Conservation (phyloP, 2,797 vertebrate genomes). For the Myotis planiceps region DNA sequence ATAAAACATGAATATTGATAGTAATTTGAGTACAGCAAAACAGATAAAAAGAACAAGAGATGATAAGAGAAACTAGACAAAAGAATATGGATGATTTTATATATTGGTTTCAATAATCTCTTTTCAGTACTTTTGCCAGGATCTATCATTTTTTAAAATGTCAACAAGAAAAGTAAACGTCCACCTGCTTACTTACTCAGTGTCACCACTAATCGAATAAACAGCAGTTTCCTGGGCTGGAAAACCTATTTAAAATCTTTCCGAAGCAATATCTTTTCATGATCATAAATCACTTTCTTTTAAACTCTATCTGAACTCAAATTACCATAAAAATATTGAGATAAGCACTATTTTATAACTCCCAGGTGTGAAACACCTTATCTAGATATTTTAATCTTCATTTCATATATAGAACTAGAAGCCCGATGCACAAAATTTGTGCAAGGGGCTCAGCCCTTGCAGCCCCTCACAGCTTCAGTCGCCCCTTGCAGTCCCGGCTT, state of each 20-base stretch:
- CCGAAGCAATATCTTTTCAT: constrained; percentile 51
- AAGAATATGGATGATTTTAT: neutral
- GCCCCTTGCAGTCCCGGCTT: too few relatives aligned
- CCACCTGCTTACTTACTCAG: constrained; percentile 58
- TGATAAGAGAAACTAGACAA: neutral
- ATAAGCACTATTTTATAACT: constrained; percentile 21
- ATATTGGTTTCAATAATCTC: neutral
- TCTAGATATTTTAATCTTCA: neutral
- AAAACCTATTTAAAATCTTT: constrained; percentile 71
- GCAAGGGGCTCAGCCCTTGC: too few relatives aligned
- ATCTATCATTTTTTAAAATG: constrained; percentile 54
- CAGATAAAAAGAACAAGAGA: neutral
- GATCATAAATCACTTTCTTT: constrained; percentile 69
- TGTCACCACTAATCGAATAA: constrained; percentile 68
- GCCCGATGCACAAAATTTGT: too few relatives aligned
- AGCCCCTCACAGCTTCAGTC: too few relatives aligned
- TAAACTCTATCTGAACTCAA: constrained; percentile 73
- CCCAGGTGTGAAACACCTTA: neutral
- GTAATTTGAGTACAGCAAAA: neutral
- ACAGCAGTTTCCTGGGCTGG: constrained; percentile 22
- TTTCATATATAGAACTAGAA: constrained; percentile 14
- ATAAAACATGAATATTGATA: neutral
- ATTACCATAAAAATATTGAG: constrained; percentile 64
- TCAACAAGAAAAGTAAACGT: constrained; percentile 56
- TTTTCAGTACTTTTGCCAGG: constrained; percentile 41